Evolutionary conservation across 1,140 invertebrate species (phyloP), one percentile per base, ranked within the genome.

Genomic region (Cydia amplana): DNA sequence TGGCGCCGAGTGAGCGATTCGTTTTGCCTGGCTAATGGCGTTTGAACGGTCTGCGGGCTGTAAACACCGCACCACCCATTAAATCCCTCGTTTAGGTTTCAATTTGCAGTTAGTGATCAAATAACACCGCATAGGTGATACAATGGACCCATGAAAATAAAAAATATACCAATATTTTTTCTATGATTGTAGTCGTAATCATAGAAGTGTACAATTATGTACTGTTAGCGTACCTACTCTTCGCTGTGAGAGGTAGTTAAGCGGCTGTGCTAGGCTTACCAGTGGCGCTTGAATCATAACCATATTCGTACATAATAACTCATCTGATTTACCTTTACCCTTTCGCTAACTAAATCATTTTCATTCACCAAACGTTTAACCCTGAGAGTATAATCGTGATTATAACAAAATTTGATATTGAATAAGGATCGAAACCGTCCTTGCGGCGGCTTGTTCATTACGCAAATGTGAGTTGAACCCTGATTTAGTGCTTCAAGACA

Each of bases 401-500:
- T 55, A 55, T 60, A 60, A 60, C 55, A 60, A 60, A 60, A 2
- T 60, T 23, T n/a, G 55, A 60, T 60, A 60, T 60, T 23, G 55
- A 60, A 60, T 60, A 60, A n/a, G 20, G 55, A 60, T 60, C 55
- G 20, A 60, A 60, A 20, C 51, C 55, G 10, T 20, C 55, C 55
- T 20, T 60, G 55, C 20, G 55, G 55, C n/a, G 55, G 55, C n/a
- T 60, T n/a, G 55, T 23, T 60, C 55, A 60, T 60, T 60, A 60
- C 20, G 20, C 9, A 60, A 60, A 60, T 60, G 55, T 60, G 55
- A 60, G 9, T 12, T 60, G 20, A 60, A 60, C 55, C 55, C 20
- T 60, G 55, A 60, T 60, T 60, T 60, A 60, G 55, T 60, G 20
- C 20, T 60, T 60, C 6, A n/a, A 60, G 55, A 60, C 55, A 60